A percentile compares a stretch with the other conserved stretches of the same genome.
Conservation (phyloP, 2,113 vertebrate species). For the Dromas ardeola region DNA sequence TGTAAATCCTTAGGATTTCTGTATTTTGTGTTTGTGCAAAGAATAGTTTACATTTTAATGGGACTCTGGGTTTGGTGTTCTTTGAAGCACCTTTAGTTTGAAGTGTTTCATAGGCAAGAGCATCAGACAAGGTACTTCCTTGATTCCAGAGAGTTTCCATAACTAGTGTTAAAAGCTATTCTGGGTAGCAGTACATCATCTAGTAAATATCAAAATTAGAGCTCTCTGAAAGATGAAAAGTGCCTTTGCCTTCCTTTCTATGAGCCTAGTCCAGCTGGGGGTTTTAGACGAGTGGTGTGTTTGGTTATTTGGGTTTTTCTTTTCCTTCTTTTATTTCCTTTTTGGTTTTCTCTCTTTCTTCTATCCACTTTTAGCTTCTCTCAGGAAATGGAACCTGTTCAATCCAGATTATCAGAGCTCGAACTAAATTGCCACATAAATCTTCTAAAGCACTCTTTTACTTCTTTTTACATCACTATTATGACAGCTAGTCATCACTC, state of each 20-base stretch:
- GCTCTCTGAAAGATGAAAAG: not conserved
- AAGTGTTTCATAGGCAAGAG: not conserved
- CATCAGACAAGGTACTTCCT: not conserved
- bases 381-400: not conserved
- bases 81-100: not conserved
- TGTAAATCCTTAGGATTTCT: not conserved
- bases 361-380: not conserved
- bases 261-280: not conserved
- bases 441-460: not conserved
- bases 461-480: not conserved
- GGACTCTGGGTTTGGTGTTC: not conserved
- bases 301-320: not conserved
- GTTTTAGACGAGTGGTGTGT: not conserved
- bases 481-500: not conserved
- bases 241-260: not conserved
- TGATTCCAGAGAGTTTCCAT: not conserved
- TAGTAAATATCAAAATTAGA: not conserved
- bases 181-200: rapidly evolving
- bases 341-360: not conserved
- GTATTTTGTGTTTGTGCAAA: not conserved
- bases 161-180: not conserved
- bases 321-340: not conserved
- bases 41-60: not conserved
- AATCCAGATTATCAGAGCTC: not conserved
- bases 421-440: not conserved